Conservation (phyloP, 2,797 vertebrate genomes). For the Tapera naevia region DNA sequence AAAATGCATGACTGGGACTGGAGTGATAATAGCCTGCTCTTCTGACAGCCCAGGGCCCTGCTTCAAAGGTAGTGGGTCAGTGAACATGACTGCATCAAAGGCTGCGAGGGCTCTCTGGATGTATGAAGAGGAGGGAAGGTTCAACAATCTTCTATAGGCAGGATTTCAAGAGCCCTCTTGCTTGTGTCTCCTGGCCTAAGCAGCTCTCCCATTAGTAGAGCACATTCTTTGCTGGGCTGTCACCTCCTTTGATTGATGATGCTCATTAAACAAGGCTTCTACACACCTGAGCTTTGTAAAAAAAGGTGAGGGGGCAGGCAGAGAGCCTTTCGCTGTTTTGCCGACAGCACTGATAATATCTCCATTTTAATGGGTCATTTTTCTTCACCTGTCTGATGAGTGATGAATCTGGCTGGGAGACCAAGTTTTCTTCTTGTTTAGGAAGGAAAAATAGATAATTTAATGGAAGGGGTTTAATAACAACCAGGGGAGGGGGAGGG, state of each 20-base stretch:
- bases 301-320: neutral
- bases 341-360: slow-evolving; percentile 61
- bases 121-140: neutral
- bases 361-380: slow-evolving; percentile 43
- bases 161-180: slow-evolving; percentile 32
- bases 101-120: neutral
- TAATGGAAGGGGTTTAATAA: slow-evolving; percentile 17
- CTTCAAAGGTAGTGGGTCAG: slow-evolving; percentile 66
- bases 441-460: slow-evolving; percentile 40
- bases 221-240: slow-evolving; percentile 43
- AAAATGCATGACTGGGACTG: neutral
- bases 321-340: slow-evolving; percentile 9
- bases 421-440: slow-evolving; percentile 6
- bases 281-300: slow-evolving; percentile 57
- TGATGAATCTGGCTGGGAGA: slow-evolving; percentile 43
- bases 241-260: slow-evolving; percentile 58
- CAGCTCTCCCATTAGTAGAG: slow-evolving; percentile 39
- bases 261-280: slow-evolving; percentile 57
- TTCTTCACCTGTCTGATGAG: slow-evolving; percentile 55
- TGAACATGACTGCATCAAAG: slow-evolving; percentile 59
- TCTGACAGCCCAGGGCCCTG: slow-evolving; percentile 6
- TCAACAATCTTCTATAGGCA: neutral
- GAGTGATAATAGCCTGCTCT: slow-evolving; percentile 23
- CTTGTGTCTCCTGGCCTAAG: slow-evolving; percentile 9
- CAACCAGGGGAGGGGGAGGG: neutral